A percentile compares a stretch with the other conserved stretches of the same genome.
These are phyloP conservation scores for Eidolon helvum DNA, from an alignment of 2,113 vertebrate species.

Conservation along the genomic window DNA sequence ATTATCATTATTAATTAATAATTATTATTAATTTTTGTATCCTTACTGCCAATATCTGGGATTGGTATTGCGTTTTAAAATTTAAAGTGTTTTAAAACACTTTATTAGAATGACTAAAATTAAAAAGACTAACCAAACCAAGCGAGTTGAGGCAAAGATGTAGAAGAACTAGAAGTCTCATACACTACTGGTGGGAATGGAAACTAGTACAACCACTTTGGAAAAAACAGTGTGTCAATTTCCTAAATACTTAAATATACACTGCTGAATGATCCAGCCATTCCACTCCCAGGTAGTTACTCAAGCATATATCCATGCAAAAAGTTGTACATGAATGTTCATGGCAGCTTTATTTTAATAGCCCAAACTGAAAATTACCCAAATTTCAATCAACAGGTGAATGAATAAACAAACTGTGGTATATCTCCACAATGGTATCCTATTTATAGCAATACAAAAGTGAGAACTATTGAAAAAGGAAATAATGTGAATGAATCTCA, in stretches of 20 bases:
- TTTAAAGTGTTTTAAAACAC: background rate
- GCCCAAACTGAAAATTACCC: background rate
- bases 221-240: background rate
- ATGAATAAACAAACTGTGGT: background rate
- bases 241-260: background rate
- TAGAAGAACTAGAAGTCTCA: background rate
- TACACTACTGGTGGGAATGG: background rate
- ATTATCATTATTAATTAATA: no score
- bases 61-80: no score
- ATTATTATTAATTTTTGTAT: background rate
- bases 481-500: background rate
- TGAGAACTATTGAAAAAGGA: background rate
- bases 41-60: background rate
- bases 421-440: background rate
- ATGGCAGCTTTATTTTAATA: background rate
- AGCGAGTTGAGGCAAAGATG: background rate
- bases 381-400: background rate
- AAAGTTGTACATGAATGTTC: background rate
- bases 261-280: background rate
- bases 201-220: background rate
- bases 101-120: background rate
- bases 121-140: background rate
- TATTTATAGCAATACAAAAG: background rate
- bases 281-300: background rate
- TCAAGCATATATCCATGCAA: background rate